Conservation (phyloP, 1,140 invertebrate species). For the Drosophila ambigua region DNA sequence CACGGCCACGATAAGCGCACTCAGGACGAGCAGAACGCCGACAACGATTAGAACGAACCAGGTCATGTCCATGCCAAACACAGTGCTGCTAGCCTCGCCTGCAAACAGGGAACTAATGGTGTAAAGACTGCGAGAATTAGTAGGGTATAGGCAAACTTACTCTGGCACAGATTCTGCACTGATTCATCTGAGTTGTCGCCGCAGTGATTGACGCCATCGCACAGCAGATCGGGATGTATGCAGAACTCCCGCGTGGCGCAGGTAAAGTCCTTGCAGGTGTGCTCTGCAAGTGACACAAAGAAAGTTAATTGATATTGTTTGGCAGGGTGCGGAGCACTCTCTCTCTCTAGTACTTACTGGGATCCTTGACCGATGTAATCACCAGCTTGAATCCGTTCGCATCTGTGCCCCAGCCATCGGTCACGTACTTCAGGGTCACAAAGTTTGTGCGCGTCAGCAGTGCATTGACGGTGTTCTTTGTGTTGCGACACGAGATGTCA, state of each 20-base stretch:
- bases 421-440: slow-evolving; percentile 96
- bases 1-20: slow-evolving; percentile 87
- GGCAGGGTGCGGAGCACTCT: neutral
- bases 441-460: slow-evolving; percentile 96
- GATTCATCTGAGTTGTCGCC: slow-evolving; percentile 96
- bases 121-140: neutral
- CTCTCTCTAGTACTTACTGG: slow-evolving; percentile 88
- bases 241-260: slow-evolving; percentile 94
- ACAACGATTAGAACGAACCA: slow-evolving; percentile 90
- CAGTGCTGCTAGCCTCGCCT: slow-evolving; percentile 89
- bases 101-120: slow-evolving; percentile 54
- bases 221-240: slow-evolving; percentile 93
- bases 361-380: slow-evolving; percentile 96
- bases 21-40: slow-evolving; percentile 87
- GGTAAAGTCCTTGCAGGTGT: slow-evolving; percentile 93
- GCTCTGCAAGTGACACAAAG: slow-evolving; percentile 86
- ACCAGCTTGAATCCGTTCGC: slow-evolving; percentile 95
- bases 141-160: slow-evolving; percentile 85
- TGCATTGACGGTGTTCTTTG: slow-evolving; percentile 92
- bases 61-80: slow-evolving; percentile 89
- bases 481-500: slow-evolving; percentile 95
- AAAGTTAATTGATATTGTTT: neutral
- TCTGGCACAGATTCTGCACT: slow-evolving; percentile 90
- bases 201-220: slow-evolving; percentile 96
- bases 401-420: slow-evolving; percentile 95